Percentiles rank a stretch among this genome's conserved stretches.
Evolutionary conservation across 2,888 invertebrate species (phyloP).

Genomic region (Hylaea fasciaria): DNA sequence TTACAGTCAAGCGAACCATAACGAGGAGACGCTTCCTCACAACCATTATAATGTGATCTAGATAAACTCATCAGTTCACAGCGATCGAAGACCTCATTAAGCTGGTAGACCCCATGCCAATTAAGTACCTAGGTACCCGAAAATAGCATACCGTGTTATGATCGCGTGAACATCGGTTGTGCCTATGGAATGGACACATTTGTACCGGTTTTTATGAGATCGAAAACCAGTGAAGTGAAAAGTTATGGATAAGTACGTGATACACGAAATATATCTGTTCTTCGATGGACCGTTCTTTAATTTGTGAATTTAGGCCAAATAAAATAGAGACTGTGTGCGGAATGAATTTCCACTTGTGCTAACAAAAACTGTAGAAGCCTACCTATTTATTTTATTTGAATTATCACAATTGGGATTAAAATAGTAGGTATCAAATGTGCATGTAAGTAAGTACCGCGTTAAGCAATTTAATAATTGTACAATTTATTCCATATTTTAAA

Average conservation of each 20-base stretch:
- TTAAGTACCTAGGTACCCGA: constrained; percentile 58
- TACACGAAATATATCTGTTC: no score
- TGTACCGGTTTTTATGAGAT: constrained; percentile 15
- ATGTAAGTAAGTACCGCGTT: no score
- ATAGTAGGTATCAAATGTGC: no score
- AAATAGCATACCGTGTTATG: constrained; percentile 70
- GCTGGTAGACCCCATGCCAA: constrained; percentile 51
- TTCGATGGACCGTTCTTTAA: no score
- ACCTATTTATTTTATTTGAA: no score
- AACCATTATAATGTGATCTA: constrained; percentile 59
- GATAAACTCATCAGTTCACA: constrained; percentile 37
- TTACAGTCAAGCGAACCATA: constrained; percentile 64
- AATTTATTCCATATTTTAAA: no score
- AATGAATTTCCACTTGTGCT: no score
- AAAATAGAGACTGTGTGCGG: no score
- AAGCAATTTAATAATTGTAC: background rate
- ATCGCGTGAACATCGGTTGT: constrained; percentile 62
- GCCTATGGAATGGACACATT: constrained; percentile 42
- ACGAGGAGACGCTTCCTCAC: constrained; percentile 50
- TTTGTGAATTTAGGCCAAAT: no score
- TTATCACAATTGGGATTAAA: no score
- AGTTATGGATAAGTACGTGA: background rate
- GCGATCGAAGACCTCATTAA: constrained; percentile 48
- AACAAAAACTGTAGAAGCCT: no score
- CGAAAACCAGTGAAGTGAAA: constrained; percentile 17